Percentiles rank a stretch among this genome's conserved stretches.
Conservation (phyloP, 2,113 vertebrate species). For the Sphaerodactylus townsendi region DNA sequence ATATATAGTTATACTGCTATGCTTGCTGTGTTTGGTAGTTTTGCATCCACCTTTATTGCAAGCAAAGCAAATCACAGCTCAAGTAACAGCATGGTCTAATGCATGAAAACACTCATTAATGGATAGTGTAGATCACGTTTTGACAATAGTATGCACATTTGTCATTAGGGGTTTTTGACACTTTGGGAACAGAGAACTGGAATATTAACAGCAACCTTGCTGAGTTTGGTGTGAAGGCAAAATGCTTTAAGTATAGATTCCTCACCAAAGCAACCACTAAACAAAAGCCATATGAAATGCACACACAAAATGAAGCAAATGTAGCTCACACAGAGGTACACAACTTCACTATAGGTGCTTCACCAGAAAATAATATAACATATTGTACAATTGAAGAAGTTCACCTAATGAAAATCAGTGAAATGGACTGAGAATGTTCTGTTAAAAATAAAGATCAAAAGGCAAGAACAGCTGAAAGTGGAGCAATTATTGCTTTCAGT, state of each 20-base stretch:
- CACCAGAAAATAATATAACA: too few species aligned
- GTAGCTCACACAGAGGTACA: too few species aligned
- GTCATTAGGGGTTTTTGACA: background rate
- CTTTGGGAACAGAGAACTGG: background rate
- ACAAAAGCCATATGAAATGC: too few species aligned
- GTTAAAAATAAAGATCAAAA: background rate
- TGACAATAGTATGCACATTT: background rate
- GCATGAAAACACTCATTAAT: background rate
- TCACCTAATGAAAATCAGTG: too few species aligned
- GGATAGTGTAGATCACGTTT: background rate
- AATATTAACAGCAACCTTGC: background rate
- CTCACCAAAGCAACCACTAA: too few species aligned
- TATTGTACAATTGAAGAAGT: too few species aligned
- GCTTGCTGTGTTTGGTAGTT: slow-evolving; percentile 11
- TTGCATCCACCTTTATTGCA: slow-evolving; percentile 1
- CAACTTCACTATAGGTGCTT: too few species aligned
- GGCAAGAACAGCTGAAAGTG: background rate
- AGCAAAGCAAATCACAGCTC: slow-evolving; percentile 4
- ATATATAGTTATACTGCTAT: slow-evolving; percentile 3
- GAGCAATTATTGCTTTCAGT: background rate
- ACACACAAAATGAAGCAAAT: too few species aligned
- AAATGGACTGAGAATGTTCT: too few species aligned
- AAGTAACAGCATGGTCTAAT: background rate
- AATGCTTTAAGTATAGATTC: background rate
- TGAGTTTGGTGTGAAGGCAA: background rate